Evolutionary conservation across 23 tunicate species (phyloP), one percentile per base, ranked within the genome.

Genomic region (Phallusia fumigata): DNA sequence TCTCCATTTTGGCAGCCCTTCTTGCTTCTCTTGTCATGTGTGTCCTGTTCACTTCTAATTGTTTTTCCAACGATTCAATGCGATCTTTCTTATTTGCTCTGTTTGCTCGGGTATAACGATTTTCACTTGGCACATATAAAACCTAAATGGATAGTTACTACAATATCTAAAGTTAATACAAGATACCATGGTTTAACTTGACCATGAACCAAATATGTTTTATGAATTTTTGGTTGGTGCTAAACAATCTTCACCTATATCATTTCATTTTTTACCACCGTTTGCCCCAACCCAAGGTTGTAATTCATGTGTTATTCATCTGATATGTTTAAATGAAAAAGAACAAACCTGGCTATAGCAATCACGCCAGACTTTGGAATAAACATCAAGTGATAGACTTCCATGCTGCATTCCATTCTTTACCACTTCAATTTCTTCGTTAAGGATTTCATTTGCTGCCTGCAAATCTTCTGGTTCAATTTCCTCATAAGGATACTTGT

Each of bases 21-120:
- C 89, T 80, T 0, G 99, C 99, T 88, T 92, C 99, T 83, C 79
- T 86, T 18, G 88, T 92, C 99, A 97, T 97, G 77, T 92, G 95
- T 32, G 53, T 44, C 50, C 97, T 52, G 45, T 97, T 92, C 1
- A 77, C 82, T 83, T 97, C 95, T 0, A 97, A 81, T 34, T 86
- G 86, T 51, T 97, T 90, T 74, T 92, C 97, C 50, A 88, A 65
- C 36, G 97, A 88, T 52, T 97, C 99, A 53, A 97, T 90, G 50
- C 97, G 65, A 65, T 97, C 97, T 76, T 97, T 97, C 72, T 97
- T 97, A 51, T 65, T 85, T 21, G 99, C 99, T 53, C 91, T 65
- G 65, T 84, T 91, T 26, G 96, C 96, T 58, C 97, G 86, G 0
- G 99, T 97, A 78, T 92, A 97, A 8, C 95, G 85, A 33, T 92